Base-by-base conservation (phyloP, 1,140 invertebrate genomes). In the Atta cephalotes region DNA sequence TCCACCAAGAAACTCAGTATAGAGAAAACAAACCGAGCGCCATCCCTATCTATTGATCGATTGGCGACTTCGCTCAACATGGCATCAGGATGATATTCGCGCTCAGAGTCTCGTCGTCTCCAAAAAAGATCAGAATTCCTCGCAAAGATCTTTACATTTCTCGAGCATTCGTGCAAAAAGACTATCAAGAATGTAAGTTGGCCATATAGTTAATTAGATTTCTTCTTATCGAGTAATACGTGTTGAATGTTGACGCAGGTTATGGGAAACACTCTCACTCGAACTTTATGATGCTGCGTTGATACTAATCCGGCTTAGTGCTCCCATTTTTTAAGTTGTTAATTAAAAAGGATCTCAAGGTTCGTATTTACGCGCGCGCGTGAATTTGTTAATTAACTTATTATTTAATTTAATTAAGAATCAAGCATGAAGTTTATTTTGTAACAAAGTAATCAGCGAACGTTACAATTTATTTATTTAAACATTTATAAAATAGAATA, bases 151-250 rank as follows among this genome's bases (percentile, higher is more conserved):
- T 98, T 97, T 91, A 96, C 96, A 56, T 98, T 98, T 95, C 97
- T 97, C 25, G 97, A 98, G 95, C 98, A 97, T 94, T 97, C 97
- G 35, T 98, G 97, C 92, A 98, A 98, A 94, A 97, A 98, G 95
- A 97, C 96, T 1, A 97, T 96, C 28, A 98, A 98, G 96, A 98
- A 98, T 95, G 97, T 98, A 95, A 95, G 96, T 96, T 78, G 21
- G 16, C 14, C 63, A 14, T 76, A 31, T n/a, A 53, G 12, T 71
- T 66, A 35, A 28, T 49, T 51, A 28, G 53, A 60, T 76, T 84
- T 81, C 16, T 63, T 31, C 10, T 31, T 14, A 25, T 21, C 35
- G 10, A 72, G 21, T 53, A 51, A 28, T 82, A 80, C 10, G 21
- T 60, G 72, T 70, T 25, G 16, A 39, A 60, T n/a, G 21, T 31